These are phyloP conservation scores for Callimorpha dominula DNA, from an alignment of 2,888 invertebrate species.

Conservation along the genomic window DNA sequence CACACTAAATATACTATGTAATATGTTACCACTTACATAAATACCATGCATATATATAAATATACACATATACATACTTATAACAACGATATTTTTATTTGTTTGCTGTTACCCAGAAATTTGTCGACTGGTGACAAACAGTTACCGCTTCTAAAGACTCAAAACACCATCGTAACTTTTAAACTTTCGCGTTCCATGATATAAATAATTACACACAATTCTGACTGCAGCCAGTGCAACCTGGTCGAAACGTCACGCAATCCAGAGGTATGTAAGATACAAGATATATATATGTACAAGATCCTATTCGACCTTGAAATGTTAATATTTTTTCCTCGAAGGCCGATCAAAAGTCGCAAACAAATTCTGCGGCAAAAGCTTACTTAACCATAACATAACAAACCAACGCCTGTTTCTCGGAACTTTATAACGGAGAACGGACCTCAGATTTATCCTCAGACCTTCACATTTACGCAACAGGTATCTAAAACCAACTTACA, in stretches of 20 bases:
- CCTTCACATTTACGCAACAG: constrained; percentile 54
- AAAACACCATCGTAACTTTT: too few species aligned
- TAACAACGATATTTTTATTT: too few species aligned
- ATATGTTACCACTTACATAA: too few species aligned
- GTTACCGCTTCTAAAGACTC: neutral
- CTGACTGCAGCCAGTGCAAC: too few species aligned
- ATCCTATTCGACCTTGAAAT: neutral
- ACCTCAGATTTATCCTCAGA: constrained; percentile 14
- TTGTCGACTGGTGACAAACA: neutral
- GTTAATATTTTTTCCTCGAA: neutral
- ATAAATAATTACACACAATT: too few species aligned
- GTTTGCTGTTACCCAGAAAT: too few species aligned
- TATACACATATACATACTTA: too few species aligned
- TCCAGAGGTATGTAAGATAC: too few species aligned
- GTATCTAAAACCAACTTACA: constrained; percentile 22
- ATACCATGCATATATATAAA: too few species aligned
- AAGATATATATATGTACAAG: neutral
- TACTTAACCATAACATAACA: constrained; percentile 27
- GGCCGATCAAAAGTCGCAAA: neutral
- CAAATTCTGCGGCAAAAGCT: neutral
- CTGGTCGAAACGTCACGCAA: too few species aligned
- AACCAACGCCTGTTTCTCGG: constrained; percentile 41
- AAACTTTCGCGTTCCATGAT: too few species aligned
- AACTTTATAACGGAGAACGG: constrained; percentile 42
- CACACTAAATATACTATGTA: too few species aligned